Evolutionary conservation across 2,113 vertebrate species (phyloP), one percentile per base, ranked within the genome.

Genomic region (Pipa parva): DNA sequence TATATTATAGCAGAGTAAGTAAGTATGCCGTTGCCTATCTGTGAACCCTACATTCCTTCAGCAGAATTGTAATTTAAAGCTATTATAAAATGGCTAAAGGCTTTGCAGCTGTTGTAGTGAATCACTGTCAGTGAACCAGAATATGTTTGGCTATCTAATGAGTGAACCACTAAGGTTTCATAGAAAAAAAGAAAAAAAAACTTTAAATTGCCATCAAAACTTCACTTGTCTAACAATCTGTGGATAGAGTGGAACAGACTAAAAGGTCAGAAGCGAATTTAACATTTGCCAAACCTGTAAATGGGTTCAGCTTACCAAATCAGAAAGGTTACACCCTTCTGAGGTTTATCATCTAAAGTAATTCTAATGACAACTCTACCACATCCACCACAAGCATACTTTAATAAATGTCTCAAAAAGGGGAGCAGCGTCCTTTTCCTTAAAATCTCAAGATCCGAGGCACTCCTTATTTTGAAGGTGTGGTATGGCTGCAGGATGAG

Each of bases 61-160:
- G 42, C 37, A 56, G 57, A 58, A 61, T 54, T 24, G 66, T 54
- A 70, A 70, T 61, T 52, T 61, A 42, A 70, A 49, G 58, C 33
- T 29, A 42, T 54, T 70, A 61, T 45, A 60, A 45, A 70, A 70
- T 61, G 66, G 33, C 66, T 61, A 18, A 70, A 54, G 57, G 57
- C 58, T 51, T 31, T 60, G 65, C 65, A 68, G 65, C 65, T 68
- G 65, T 68, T 68, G 50, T 45, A 28, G 45, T 59, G 64, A 68
- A 68, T 68, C 64, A 51, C 45, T 39, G 20, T 48, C 26, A 17
- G 45, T 59, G 21, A 52, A 60, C 45, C 65, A 68, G 52, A 60
- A 59, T 59, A 59, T 52, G 46, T 68, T 29, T 59, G 65, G 46
- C 65, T 24, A 68, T 58, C 28, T 60, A 50, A 52, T 59, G 21